Percentiles rank a stretch among this genome's conserved stretches.
Conservation (phyloP, 2,888 invertebrate genomes). For the Mimumesa dahlbomi region DNA sequence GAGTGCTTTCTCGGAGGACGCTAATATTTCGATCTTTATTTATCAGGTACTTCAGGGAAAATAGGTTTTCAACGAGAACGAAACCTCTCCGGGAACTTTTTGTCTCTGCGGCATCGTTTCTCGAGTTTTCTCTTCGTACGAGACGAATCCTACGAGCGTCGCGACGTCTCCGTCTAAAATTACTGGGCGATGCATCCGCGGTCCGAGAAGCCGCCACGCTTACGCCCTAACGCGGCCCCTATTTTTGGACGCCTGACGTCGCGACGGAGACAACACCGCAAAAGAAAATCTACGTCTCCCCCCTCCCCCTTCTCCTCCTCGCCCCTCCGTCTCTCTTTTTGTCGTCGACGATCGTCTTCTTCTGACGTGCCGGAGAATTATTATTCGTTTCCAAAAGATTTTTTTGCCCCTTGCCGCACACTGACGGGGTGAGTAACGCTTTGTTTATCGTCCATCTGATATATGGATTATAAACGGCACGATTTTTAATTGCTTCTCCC, state of each 20-base stretch:
- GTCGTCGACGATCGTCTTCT: too few species aligned
- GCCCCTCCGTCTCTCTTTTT: too few species aligned
- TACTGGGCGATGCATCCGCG: conserved; percentile 65
- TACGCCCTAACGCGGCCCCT: conserved; percentile 57
- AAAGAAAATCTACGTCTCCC: conserved; percentile 42
- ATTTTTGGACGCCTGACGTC: conserved; percentile 62
- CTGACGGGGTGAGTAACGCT: too few species aligned
- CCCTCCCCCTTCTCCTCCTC: background rate
- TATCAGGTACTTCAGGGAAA: too few species aligned
- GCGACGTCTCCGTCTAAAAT: conserved; percentile 67
- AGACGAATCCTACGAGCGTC: conserved; percentile 42
- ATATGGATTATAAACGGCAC: too few species aligned
- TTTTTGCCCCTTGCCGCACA: too few species aligned
- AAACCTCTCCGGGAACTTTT: background rate
- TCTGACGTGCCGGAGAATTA: conserved; percentile 9
- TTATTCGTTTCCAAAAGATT: background rate
- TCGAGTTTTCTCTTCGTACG: background rate
- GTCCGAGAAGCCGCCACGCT: conserved; percentile 60
- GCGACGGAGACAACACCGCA: conserved; percentile 46
- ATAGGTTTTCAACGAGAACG: too few species aligned
- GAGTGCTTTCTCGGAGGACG: background rate
- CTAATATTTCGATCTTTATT: too few species aligned
- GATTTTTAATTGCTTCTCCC: too few species aligned
- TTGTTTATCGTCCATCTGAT: too few species aligned
- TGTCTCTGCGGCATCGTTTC: conserved; percentile 10